Evolutionary conservation across 2,888 invertebrate genomes (phyloP).

Genomic region (Brachyptera risi): DNA sequence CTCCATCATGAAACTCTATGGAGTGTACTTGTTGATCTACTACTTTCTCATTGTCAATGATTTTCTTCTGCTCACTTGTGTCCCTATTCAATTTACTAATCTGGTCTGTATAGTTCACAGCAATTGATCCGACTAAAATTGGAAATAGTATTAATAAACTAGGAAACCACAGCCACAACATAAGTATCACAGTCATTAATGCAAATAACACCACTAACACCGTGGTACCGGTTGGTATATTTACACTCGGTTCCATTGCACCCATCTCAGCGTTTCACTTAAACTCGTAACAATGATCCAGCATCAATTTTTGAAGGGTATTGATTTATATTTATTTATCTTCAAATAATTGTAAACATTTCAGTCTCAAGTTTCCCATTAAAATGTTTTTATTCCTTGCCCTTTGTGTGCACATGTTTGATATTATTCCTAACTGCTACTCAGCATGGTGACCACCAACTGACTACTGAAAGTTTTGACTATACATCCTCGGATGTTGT

Average conservation of each 20-base stretch:
- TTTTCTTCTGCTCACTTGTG: too few species aligned
- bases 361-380: neutral
- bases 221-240: neutral
- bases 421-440: neutral
- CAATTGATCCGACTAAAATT: conserved; percentile 15
- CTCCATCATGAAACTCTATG: too few species aligned
- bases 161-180: conserved; percentile 26
- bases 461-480: conserved; percentile 6
- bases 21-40: too few species aligned
- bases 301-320: neutral
- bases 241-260: neutral
- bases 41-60: neutral
- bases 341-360: neutral
- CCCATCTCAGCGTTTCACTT: neutral
- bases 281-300: neutral
- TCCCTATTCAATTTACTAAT: neutral
- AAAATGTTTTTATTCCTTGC: neutral
- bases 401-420: neutral
- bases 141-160: conserved; percentile 9
- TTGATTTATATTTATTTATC: neutral
- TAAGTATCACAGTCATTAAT: neutral
- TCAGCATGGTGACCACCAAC: neutral
- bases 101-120: conserved; percentile 13
- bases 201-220: neutral
- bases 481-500: neutral